Conservation (phyloP, 2,888 invertebrate genomes). For the Oligia fasciuncula region DNA sequence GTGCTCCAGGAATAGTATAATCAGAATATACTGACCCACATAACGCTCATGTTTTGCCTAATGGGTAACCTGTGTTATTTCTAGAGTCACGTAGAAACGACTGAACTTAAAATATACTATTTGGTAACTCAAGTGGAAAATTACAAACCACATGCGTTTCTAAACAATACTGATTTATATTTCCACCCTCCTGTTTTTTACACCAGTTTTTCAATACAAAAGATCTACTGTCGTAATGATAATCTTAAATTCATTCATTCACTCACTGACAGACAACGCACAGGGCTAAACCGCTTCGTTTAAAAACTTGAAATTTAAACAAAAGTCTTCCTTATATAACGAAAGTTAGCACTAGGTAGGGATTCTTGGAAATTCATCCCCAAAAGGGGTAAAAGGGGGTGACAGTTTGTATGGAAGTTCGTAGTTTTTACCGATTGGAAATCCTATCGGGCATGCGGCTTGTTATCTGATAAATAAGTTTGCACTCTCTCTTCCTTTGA, state of each 20-base stretch:
- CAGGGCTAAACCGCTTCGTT: neutral
- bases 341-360: neutral
- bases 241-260: neutral
- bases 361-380: neutral
- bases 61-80: conserved; percentile 34
- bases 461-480: neutral
- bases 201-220: neutral
- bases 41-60: conserved; percentile 14
- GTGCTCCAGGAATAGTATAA: conserved; percentile 5
- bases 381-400: neutral
- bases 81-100: conserved; percentile 43
- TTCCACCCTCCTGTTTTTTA: neutral
- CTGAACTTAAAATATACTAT: neutral
- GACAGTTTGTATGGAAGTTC: neutral
- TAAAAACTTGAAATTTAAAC: neutral
- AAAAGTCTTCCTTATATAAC: neutral
- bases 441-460: neutral
- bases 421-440: neutral
- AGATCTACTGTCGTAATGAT: neutral
- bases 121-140: neutral
- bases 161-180: neutral
- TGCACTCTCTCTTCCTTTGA: neutral
- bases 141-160: neutral
- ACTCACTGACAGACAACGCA: neutral
- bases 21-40: conserved; percentile 30